A percentile compares a stretch with the other conserved stretches of the same genome.
Conservation (phyloP, 2,797 vertebrate species). For the Parambassis ranga region DNA sequence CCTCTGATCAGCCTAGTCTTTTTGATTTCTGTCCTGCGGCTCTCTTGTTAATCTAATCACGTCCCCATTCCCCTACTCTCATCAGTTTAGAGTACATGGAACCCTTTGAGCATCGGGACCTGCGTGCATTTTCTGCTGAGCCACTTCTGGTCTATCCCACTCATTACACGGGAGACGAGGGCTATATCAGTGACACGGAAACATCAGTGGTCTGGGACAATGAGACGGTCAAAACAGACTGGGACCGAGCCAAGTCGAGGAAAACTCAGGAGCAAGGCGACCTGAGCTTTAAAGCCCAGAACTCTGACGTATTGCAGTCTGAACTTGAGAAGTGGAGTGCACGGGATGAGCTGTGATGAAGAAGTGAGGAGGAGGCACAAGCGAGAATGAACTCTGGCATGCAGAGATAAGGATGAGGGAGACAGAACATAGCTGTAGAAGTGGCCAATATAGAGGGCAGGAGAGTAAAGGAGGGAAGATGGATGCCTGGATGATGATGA, state of each 20-base stretch:
- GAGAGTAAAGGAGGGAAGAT: not conserved
- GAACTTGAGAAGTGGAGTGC: constrained; percentile 84
- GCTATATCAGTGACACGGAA: constrained; percentile 91
- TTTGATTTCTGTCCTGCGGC: not conserved
- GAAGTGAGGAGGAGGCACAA: not conserved
- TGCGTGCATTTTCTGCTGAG: constrained; percentile 87
- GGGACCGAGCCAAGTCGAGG: constrained; percentile 86
- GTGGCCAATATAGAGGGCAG: not conserved
- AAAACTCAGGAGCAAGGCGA: constrained; percentile 86
- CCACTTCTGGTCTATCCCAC: constrained; percentile 89
- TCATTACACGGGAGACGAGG: constrained; percentile 88
- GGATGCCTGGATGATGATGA: not conserved
- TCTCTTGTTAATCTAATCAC: constrained; percentile 1
- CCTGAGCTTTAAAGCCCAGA: constrained; percentile 84
- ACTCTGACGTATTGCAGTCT: constrained; percentile 86
- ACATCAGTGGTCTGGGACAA: constrained; percentile 91
- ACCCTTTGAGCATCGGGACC: constrained; percentile 80
- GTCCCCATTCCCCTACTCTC: not conserved
- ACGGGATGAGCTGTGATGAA: constrained; percentile 85
- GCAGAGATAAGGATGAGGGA: constrained; percentile 11
- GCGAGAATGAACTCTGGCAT: constrained; percentile 5
- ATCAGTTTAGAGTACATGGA: constrained; percentile 80
- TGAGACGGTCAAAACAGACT: constrained; percentile 82
- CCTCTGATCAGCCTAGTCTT: not conserved
- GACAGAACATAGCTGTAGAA: constrained; percentile 42